A percentile compares a stretch with the other conserved stretches of the same genome.
These are phyloP conservation scores for Hololepta plana DNA, from an alignment of 2,888 invertebrate species.

Conservation along the genomic window DNA sequence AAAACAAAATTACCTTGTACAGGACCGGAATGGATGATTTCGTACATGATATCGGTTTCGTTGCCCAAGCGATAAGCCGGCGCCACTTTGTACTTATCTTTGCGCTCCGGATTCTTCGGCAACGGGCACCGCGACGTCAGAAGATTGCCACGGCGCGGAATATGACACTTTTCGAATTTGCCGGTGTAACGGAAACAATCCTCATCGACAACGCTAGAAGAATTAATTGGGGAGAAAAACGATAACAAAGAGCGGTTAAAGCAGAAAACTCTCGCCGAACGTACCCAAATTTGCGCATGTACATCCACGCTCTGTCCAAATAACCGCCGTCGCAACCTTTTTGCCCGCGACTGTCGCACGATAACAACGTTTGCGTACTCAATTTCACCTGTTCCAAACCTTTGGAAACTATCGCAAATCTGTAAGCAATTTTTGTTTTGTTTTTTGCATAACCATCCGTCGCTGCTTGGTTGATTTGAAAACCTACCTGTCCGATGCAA, in stretches of 20 bases:
- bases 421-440: conserved; percentile 21
- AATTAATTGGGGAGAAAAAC: conserved; percentile 1
- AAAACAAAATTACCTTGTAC: conserved; percentile 69
- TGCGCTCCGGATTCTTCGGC: conserved; percentile 31
- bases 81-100: conserved; percentile 48
- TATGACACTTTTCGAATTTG: conserved; percentile 40
- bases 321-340: conserved; percentile 76
- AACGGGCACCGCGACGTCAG: conserved; percentile 35
- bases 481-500: conserved; percentile 58
- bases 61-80: conserved; percentile 59
- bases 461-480: too few relatives aligned
- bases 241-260: too few relatives aligned
- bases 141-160: conserved; percentile 30
- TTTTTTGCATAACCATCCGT: too few relatives aligned
- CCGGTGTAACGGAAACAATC: conserved; percentile 71
- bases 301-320: conserved; percentile 85
- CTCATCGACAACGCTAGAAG: conserved; percentile 62
- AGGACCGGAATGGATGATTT: conserved; percentile 79
- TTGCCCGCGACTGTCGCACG: conserved; percentile 64
- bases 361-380: conserved; percentile 72
- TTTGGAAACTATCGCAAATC: conserved; percentile 70
- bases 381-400: conserved; percentile 54
- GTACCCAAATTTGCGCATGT: conserved; percentile 58
- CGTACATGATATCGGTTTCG: conserved; percentile 78
- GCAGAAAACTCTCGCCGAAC: too few relatives aligned